A percentile compares a stretch with the other conserved stretches of the same genome.
Evolutionary conservation across 2,113 vertebrate species (phyloP).

Genomic region (Empidonax traillii): DNA sequence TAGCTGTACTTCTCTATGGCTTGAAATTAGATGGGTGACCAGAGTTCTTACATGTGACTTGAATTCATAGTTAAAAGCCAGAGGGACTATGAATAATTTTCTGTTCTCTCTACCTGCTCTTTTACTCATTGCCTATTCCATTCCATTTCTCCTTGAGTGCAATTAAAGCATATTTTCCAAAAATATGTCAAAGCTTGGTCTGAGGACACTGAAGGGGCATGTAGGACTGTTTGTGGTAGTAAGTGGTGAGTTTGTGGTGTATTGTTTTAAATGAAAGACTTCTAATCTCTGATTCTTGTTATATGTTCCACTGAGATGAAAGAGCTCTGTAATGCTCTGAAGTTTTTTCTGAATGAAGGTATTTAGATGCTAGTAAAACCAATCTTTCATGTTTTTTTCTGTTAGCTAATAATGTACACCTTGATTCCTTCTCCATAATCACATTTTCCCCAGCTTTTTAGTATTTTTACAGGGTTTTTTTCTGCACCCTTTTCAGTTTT

Average conservation of each 20-base stretch:
- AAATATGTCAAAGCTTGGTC: background rate
- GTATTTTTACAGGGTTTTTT: background rate
- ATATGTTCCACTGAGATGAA: background rate
- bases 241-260: background rate
- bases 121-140: background rate
- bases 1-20: background rate
- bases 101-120: background rate
- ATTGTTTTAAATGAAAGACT: background rate
- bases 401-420: background rate
- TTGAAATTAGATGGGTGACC: background rate
- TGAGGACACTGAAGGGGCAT: background rate
- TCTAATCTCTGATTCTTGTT: background rate
- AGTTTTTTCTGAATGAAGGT: background rate
- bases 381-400: background rate
- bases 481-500: background rate
- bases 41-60: background rate
- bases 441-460: background rate
- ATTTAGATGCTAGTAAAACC: background rate
- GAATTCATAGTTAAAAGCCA: background rate
- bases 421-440: background rate
- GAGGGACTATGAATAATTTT: background rate
- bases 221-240: background rate
- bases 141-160: background rate
- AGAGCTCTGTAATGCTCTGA: background rate
- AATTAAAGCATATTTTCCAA: background rate